Evolutionary conservation across 1,140 invertebrate species (phyloP).

Genomic region (Drosophila ogumai): DNA sequence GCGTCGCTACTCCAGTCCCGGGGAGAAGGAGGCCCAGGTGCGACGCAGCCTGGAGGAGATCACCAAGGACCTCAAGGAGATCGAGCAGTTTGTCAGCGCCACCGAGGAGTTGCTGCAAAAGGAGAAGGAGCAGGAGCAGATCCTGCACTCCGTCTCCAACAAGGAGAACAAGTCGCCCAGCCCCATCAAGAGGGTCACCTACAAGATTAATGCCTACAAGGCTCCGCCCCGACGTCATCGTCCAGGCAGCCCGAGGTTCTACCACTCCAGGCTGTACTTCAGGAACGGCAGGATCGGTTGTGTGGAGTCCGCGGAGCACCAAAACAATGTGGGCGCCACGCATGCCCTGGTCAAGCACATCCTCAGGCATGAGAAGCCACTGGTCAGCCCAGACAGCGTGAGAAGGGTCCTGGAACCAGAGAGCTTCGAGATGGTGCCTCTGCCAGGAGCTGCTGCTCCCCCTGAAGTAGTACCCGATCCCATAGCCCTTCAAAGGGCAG

Average conservation of each 20-base stretch:
- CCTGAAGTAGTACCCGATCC: constrained; percentile 43
- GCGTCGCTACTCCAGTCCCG: constrained; percentile 74
- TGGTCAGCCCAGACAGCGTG: constrained; percentile 79
- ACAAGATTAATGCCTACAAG: constrained; percentile 80
- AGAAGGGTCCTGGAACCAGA: constrained; percentile 63
- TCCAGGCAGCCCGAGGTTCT: constrained; percentile 70
- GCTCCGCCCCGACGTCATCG: constrained; percentile 61
- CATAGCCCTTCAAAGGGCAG: constrained; percentile 47
- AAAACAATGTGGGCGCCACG: constrained; percentile 80
- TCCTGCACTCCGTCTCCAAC: constrained; percentile 39
- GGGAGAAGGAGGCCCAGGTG: constrained; percentile 76
- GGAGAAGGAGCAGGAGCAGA: constrained; percentile 61
- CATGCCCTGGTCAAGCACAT: constrained; percentile 83
- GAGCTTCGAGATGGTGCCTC: constrained; percentile 44
- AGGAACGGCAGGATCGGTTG: constrained; percentile 83
- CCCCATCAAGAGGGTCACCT: constrained; percentile 65
- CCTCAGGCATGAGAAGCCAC: constrained; percentile 77
- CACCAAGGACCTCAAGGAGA: constrained; percentile 79
- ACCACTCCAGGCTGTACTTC: constrained; percentile 79
- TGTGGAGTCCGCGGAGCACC: constrained; percentile 71
- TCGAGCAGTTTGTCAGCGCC: constrained; percentile 82
- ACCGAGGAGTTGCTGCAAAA: constrained; percentile 75
- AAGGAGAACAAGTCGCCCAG: constrained; percentile 83
- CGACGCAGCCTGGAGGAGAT: constrained; percentile 83
- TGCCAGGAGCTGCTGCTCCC: constrained; percentile 63